Evolutionary conservation across 2,888 invertebrate species (phyloP).

Genomic region (Neria commutata): DNA sequence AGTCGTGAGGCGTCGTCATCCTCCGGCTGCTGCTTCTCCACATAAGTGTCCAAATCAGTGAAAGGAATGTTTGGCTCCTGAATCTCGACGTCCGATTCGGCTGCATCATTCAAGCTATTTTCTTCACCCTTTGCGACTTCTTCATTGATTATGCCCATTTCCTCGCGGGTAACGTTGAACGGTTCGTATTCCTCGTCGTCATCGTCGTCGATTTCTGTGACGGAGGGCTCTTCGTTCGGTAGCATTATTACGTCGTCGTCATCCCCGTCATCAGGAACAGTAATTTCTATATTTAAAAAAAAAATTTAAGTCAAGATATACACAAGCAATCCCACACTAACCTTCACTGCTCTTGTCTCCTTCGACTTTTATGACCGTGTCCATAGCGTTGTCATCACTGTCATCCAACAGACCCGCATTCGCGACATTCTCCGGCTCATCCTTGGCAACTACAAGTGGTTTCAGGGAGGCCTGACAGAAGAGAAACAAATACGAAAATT

Average conservation of each 20-base stretch:
- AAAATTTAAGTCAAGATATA: conserved; percentile 19
- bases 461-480: conserved; percentile 47
- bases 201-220: conserved; percentile 65
- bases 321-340: conserved; percentile 19
- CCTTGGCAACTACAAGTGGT: conserved; percentile 38
- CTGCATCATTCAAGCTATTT: conserved; percentile 21
- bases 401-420: conserved; percentile 29
- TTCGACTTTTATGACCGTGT: conserved; percentile 53
- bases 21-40: conserved; percentile 50
- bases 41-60: conserved; percentile 59
- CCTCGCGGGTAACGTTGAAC: conserved; percentile 40
- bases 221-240: conserved; percentile 70
- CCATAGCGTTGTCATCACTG: conserved; percentile 56
- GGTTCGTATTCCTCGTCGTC: conserved; percentile 62
- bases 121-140: conserved; percentile 18
- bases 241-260: conserved; percentile 75
- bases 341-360: conserved; percentile 40
- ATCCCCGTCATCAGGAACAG: conserved; percentile 53
- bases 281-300: conserved; percentile 16
- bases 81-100: conserved; percentile 61
- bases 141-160: conserved; percentile 36
- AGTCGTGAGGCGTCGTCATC: conserved; percentile 40
- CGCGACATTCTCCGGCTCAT: conserved; percentile 14
- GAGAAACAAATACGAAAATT: conserved; percentile 7
- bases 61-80: conserved; percentile 62